These are phyloP conservation scores for Stichodactyla helianthus DNA, from an alignment of 64 coral and sea anemone species.

Conservation along the genomic window DNA sequence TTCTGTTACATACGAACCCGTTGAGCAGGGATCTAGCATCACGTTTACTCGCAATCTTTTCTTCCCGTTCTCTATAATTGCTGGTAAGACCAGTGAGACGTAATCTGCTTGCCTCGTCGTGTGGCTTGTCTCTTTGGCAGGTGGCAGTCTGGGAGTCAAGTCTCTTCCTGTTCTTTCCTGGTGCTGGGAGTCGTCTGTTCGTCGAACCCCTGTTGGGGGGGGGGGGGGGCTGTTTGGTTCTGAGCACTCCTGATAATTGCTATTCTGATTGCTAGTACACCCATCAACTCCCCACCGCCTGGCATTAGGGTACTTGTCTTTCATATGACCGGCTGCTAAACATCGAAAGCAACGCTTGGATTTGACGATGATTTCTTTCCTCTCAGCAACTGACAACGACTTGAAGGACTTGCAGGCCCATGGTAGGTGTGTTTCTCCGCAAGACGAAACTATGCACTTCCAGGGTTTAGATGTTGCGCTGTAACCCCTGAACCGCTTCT, in stretches of 20 bases:
- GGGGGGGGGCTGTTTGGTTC: not conserved
- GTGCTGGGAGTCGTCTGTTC: not conserved
- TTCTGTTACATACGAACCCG: no score
- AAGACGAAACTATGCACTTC: not conserved
- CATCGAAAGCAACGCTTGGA: not conserved
- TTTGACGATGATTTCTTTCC: not conserved
- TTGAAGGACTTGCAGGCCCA: not conserved
- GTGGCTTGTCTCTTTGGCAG: not conserved
- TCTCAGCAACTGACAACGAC: not conserved
- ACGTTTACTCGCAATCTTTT: no score
- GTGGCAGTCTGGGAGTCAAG: not conserved
- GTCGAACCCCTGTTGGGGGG: no score
- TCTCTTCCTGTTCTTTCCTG: not conserved
- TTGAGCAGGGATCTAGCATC: no score
- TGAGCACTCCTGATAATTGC: not conserved
- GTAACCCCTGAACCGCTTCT: not conserved
- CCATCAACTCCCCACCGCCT: not conserved
- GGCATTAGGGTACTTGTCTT: no score
- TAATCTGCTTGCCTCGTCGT: not conserved
- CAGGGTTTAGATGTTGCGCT: not conserved
- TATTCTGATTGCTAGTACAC: slow-evolving; percentile 6
- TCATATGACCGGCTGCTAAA: no score
- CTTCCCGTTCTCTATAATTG: no score
- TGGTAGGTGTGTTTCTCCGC: not conserved
- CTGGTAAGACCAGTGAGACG: not conserved